phyloP scores from a whole-genome alignment of 2,113 vertebrate genomes.

The Catharus minimus region DNA sequence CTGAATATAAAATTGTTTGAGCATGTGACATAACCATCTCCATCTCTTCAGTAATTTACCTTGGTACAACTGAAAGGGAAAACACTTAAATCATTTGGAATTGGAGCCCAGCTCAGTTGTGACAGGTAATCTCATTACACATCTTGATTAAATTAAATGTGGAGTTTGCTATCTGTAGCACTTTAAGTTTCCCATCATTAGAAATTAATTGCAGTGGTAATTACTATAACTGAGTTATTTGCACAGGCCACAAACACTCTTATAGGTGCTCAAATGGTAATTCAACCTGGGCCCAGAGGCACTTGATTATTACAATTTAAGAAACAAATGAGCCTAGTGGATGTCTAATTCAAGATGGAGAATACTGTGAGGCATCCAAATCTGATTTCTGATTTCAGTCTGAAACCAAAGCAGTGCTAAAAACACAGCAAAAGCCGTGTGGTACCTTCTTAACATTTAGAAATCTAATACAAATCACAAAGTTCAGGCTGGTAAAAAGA shows the following conservation, averaged over 20 bases:
- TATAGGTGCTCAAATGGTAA: constrained; percentile 37
- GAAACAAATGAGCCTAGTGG: constrained; percentile 2
- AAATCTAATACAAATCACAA: constrained; percentile 37
- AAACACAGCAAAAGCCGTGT: constrained; percentile 29
- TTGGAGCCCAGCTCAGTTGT: constrained; percentile 29
- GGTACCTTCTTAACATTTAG: constrained; percentile 5
- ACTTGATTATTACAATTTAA: constrained; percentile 55
- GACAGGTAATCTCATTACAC: constrained; percentile 64
- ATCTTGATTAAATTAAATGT: constrained; percentile 71
- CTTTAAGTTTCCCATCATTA: constrained; percentile 39
- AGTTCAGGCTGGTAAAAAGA: constrained; percentile 64
- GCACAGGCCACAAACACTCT: constrained; percentile 41
- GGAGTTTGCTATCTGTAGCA: constrained; percentile 44
- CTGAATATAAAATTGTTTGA: constrained; percentile 35
- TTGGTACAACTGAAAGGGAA: constrained; percentile 4
- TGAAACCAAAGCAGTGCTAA: constrained; percentile 49
- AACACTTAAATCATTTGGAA: constrained; percentile 53
- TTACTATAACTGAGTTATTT: constrained; percentile 43
- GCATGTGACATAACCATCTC: constrained; percentile 17
- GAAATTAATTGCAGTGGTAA: constrained; percentile 67
- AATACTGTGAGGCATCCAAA: not conserved
- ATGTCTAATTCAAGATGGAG: constrained; percentile 46
- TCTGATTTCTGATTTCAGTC: not conserved
- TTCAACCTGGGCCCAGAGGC: constrained; percentile 59
- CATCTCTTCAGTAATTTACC: constrained; percentile 26